phyloP scores from a whole-genome alignment of 2,888 invertebrate genomes.

The Ormyrus labotus region DNA sequence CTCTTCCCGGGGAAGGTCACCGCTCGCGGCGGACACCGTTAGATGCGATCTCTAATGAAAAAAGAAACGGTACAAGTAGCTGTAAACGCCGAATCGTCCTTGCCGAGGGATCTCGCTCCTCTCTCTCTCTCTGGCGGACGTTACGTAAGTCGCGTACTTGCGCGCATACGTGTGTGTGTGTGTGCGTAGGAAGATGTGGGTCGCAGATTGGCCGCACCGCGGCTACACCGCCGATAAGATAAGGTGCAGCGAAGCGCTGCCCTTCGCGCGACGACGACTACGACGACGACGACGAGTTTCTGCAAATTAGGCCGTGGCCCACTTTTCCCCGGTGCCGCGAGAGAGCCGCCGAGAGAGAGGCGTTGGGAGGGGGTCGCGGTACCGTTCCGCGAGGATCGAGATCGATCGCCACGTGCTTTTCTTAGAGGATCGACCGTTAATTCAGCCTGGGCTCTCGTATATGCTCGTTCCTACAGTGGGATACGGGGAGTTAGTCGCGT shows the following conservation, averaged over 20 bases:
- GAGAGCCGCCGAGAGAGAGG: constrained; percentile 36
- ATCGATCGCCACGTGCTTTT: constrained; percentile 60
- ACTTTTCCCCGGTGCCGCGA: constrained; percentile 64
- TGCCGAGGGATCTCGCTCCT: neutral
- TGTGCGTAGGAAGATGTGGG: neutral
- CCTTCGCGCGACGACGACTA: constrained; percentile 59
- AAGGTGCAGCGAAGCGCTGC: neutral
- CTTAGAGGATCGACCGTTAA: constrained; percentile 28
- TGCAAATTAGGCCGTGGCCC: constrained; percentile 75
- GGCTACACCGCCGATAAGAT: neutral
- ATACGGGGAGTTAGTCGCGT: constrained; percentile 11
- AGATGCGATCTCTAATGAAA: constrained; percentile 50
- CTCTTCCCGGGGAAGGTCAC: neutral
- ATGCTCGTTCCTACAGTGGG: no score
- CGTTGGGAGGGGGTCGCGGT: constrained; percentile 37
- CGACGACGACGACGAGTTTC: constrained; percentile 59
- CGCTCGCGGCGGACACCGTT: constrained; percentile 31
- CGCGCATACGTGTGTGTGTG: no score
- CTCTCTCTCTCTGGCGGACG: neutral
- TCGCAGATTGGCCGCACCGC: neutral
- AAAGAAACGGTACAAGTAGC: constrained; percentile 51
- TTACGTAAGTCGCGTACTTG: no score
- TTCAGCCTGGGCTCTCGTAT: neutral
- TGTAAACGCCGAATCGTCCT: constrained; percentile 17
- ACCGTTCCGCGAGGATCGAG: constrained; percentile 60